Base-by-base conservation (phyloP, 2,888 invertebrate species). In the Blera fallax region DNA sequence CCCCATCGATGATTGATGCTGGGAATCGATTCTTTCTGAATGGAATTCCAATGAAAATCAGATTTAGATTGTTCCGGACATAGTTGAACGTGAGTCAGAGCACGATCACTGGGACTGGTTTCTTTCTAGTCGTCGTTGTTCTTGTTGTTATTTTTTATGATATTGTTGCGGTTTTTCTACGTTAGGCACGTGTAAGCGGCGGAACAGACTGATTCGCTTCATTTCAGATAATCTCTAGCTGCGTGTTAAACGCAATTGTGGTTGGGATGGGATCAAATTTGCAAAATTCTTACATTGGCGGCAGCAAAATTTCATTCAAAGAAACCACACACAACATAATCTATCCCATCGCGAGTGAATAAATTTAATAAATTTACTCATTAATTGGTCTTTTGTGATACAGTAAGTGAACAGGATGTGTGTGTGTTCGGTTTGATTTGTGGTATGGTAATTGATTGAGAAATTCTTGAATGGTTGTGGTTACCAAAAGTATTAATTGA, bases 331-430 rank as follows among this genome's bases (percentile, higher is more conserved):
- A 67, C 65, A 72, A 62, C n/a, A 76, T 40, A 37, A 50, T 56
- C 24, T 18, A 43, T 64, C 45, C 21, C 21, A 16, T 14, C 48
- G 54, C 7, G 62, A 62, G 45, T 62, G 56, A 62, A 81, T 76
- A 56, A 50, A 69, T 64, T 70, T 32, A 70, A 50, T 69, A 65
- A 60, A 48, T 58, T 27, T 29, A 40, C 16, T 64, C 29, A n/a
- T 58, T 70, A 64, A 82, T 82, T 77, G 56, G 29, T 72, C 70
- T 77, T 82, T 77, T 82, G 70, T 82, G 43, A 58, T 65, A 34
- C 52, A 72, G 76, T 81, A 43, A 62, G 6, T 21, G 32, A 40
- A 58, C 29, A n/a, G 52, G 54, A 69, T 58, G 3, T 27, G 16
- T 60, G 27, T 43, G 34, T 48, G 32, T 34, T 58, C 16, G 58